Evolutionary conservation across 2,888 invertebrate species (phyloP).

Genomic region (Ctena decussata): DNA sequence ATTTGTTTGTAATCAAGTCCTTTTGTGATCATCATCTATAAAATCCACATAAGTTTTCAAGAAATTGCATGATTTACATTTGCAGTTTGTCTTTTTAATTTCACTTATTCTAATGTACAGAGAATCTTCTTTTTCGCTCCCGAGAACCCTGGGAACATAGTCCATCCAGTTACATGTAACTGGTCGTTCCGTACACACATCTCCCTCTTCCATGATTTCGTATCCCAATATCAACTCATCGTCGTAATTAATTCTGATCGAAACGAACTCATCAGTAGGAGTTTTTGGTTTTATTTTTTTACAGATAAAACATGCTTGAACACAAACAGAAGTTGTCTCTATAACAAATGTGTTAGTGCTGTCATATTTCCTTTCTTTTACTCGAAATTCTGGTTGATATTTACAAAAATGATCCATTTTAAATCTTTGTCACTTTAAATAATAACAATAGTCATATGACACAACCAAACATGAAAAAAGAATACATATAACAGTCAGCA

Average conservation of each 20-base stretch:
- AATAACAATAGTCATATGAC: background rate
- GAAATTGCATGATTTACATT: conserved; percentile 2
- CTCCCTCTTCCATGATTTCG: background rate
- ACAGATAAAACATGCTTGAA: background rate
- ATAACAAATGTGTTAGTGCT: background rate
- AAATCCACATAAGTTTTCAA: background rate
- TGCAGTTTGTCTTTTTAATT: background rate
- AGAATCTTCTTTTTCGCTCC: background rate
- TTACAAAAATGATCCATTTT: background rate
- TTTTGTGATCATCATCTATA: background rate
- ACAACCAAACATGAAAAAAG: background rate
- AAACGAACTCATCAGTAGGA: background rate
- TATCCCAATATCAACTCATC: background rate
- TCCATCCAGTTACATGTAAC: conserved; percentile 3
- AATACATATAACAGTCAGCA: background rate
- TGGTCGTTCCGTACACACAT: background rate
- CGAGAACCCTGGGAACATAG: background rate
- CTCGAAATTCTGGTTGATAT: background rate
- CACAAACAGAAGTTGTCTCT: background rate
- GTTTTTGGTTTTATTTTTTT: background rate
- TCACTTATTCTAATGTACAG: background rate
- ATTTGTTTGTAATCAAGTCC: background rate
- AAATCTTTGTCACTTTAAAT: background rate
- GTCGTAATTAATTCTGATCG: background rate
- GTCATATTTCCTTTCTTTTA: background rate